Evolutionary conservation across 2,113 vertebrate species (phyloP), one percentile per base, ranked within the genome.

Genomic region (Cynoglossus semilaevis): DNA sequence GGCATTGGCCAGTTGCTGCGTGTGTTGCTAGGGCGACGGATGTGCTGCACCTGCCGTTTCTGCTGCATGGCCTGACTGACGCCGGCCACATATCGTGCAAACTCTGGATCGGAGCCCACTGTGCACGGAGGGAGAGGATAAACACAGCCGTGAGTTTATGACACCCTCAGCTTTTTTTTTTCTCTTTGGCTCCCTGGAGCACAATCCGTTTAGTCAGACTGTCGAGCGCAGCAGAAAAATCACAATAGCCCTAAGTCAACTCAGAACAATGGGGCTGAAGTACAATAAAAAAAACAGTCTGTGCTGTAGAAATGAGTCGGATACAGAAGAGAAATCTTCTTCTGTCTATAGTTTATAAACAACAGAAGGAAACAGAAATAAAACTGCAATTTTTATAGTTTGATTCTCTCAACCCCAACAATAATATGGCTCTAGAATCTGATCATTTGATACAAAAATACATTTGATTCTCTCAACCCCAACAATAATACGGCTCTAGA

Each of bases 41-140:
- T 85, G 0, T 97, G 96, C 77, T 98, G 95, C 10, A 93, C 91
- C 80, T 98, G 97, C 60, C 96, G 87, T 84, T 99, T 98, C 79
- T 98, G 96, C 75, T 98, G 96, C 94, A 98, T 98, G 81, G 94
- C 96, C 86, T 98, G 96, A 84, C 93, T 98, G 67, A 99, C 96
- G 59, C 96, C 96, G 1, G 96, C 96, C 9, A 99, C 95, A 0
- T 99, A 99, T 66, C 96, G 96, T 9, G 94, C 97, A 86, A 98
- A 99, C 85, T 99, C 97, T 0, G 97, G 97, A 69, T 99, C 97
- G 0, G 97, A 98, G 83, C 97, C 97, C 71, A 99, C 97, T 99
- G 87, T 22, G 63, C 1, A 62, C 42, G 69, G 66, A 82, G 58
- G 65, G 63, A 51, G 70, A 54, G 72, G 54, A 58, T 83, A 65